Base-by-base conservation (phyloP, 2,797 vertebrate species). In the Pipistrellus pipistrellus region DNA sequence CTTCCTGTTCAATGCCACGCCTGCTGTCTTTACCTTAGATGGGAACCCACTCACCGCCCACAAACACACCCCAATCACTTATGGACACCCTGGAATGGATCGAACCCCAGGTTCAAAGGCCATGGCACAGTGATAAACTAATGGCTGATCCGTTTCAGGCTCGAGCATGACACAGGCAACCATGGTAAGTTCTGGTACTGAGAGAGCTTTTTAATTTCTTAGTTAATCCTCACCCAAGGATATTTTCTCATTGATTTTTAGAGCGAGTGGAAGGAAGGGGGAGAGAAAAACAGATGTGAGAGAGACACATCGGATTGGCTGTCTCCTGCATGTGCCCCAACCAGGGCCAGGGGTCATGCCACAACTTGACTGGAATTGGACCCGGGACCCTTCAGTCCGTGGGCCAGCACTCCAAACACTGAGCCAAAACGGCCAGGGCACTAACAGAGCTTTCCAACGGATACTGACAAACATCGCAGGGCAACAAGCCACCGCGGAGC, bases 81-180 rank as follows among this genome's bases (percentile, higher is more conserved):
- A 48, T 0, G 27, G 35, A 18, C 88, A 23, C 69, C 88, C 14
- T 4, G 32, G 18, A 38, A 38, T 1, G 8, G n/a, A 57, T 18
- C 38, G 20, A 89, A 44, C 14, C 51, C 44, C 57, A 27, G 66
- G 88, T 35, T 66, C 68, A 88, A 94, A 95, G 78, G 90, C 51
- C 57, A 71, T 18, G 1, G 6, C 30, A 32, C 21, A 44, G 9
- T 32, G 46, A 71, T 90, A 85, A 75, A 71, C 3, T 23, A 32
- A 8, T n/a, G 75, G 80, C 51, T 17, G 1, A 30, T 21, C 48
- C n/a, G 12, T 20, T 5, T 23, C 9, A 38, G 41, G 41, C 9
- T 13, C 14, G 32, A 41, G n/a, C 35, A 59, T 18, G 6, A 20
- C 44, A 72, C 13, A 51, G 8, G 73, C 25, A 77, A 35, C 8